Evolutionary conservation across 2,113 vertebrate genomes (phyloP).

Genomic region (Oncorhynchus keta): DNA sequence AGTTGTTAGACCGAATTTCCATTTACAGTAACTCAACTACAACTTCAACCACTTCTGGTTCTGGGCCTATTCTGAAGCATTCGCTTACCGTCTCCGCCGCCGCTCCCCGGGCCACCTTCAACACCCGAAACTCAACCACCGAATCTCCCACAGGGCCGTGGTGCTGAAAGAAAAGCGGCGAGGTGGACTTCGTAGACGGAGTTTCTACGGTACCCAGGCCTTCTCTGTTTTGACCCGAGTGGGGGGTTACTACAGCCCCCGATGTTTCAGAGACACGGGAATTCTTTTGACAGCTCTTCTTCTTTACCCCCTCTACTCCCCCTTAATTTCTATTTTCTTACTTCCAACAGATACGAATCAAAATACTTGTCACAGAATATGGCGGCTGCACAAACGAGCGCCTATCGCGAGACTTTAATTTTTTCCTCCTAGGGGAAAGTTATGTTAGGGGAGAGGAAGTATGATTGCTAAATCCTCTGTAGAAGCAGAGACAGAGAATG

Average conservation of each 20-base stretch:
- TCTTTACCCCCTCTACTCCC: constrained; percentile 62
- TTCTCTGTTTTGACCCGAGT: constrained; percentile 57
- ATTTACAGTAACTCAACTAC: background rate
- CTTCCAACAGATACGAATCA: constrained; percentile 83
- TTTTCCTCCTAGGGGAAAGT: constrained; percentile 25
- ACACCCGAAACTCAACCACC: constrained; percentile 73
- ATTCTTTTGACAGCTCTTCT: constrained; percentile 69
- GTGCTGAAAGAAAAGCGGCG: constrained; percentile 59
- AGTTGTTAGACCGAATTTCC: background rate
- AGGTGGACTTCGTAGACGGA: constrained; percentile 53
- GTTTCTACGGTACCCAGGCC: constrained; percentile 64
- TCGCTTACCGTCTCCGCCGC: constrained; percentile 73
- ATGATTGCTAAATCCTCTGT: constrained; percentile 9
- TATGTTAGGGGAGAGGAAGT: constrained; percentile 35
- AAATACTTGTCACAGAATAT: constrained; percentile 91
- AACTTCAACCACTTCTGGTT: constrained; percentile 7
- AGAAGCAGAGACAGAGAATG: constrained; percentile 13
- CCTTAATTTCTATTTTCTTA: constrained; percentile 68
- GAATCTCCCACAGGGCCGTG: constrained; percentile 74
- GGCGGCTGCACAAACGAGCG: constrained; percentile 76
- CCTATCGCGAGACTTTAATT: constrained; percentile 80
- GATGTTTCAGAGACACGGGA: constrained; percentile 57
- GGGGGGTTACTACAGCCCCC: constrained; percentile 52
- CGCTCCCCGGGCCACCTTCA: constrained; percentile 79
- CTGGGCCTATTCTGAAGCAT: constrained; percentile 65